phyloP scores from a whole-genome alignment of 1,140 invertebrate species.

The Mizuhopecten yessoensis region DNA sequence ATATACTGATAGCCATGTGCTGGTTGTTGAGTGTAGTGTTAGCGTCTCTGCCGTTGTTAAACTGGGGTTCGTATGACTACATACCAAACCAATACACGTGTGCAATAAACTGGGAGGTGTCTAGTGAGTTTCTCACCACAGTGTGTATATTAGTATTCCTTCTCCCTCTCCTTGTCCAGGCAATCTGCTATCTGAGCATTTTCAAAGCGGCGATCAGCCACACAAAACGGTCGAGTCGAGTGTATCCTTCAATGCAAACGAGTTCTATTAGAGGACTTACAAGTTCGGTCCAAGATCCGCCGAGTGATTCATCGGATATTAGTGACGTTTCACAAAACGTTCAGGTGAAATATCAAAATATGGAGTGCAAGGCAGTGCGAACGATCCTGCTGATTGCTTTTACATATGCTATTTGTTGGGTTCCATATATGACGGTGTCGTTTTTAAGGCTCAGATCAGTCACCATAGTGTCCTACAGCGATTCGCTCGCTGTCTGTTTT shows the following conservation, averaged over 20 bases:
- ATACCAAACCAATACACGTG: slow-evolving; percentile 66
- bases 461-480: slow-evolving; percentile 47
- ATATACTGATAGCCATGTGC: slow-evolving; percentile 61
- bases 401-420: slow-evolving; percentile 70
- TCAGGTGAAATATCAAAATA: slow-evolving; percentile 50
- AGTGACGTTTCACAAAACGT: slow-evolving; percentile 47
- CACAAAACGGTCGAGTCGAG: slow-evolving; percentile 61
- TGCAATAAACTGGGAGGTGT: slow-evolving; percentile 59
- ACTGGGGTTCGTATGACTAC: slow-evolving; percentile 64
- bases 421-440: slow-evolving; percentile 65
- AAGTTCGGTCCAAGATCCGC: slow-evolving; percentile 23
- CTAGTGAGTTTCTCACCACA: slow-evolving; percentile 54
- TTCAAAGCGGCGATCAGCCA: slow-evolving; percentile 73
- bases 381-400: slow-evolving; percentile 72
- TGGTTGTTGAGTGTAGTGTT: slow-evolving; percentile 68
- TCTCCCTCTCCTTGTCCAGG: slow-evolving; percentile 66
- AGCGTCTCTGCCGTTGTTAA: slow-evolving; percentile 68
- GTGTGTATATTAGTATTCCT: slow-evolving; percentile 60
- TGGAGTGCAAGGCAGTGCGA: slow-evolving; percentile 72
- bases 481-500: slow-evolving; percentile 64
- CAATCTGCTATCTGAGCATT: slow-evolving; percentile 72
- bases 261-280: neutral
- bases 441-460: slow-evolving; percentile 47
- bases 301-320: slow-evolving; percentile 51
- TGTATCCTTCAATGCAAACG: slow-evolving; percentile 62